Percentiles rank a stretch among this genome's conserved stretches.
Evolutionary conservation across 2,797 vertebrate genomes (phyloP).

Genomic region (Crenichthys baileyi): DNA sequence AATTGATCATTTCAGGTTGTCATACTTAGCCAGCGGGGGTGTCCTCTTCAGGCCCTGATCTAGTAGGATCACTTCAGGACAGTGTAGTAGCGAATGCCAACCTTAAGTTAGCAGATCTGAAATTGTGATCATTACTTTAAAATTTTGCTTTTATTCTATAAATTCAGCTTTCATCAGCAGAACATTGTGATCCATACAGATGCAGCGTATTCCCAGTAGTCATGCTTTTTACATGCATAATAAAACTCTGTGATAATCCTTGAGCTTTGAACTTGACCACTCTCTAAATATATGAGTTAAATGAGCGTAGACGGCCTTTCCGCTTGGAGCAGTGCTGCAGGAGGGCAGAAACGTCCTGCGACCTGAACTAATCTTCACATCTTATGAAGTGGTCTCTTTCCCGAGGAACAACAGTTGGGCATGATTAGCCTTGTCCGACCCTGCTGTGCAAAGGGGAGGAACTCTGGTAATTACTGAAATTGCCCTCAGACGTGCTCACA

Average conservation of each 20-base stretch:
- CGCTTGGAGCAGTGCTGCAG: constrained; percentile 31
- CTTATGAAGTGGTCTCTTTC: constrained; percentile 61
- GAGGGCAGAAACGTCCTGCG: constrained; percentile 66
- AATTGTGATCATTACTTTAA: not conserved
- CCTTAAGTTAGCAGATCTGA: not conserved
- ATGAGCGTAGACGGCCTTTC: constrained; percentile 23
- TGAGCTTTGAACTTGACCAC: not conserved
- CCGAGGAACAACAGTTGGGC: constrained; percentile 62
- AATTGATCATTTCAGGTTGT: constrained; percentile 4
- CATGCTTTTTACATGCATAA: not conserved
- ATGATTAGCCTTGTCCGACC: constrained; percentile 60
- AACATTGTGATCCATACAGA: not conserved
- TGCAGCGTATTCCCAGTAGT: not conserved
- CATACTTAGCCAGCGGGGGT: constrained; percentile 73
- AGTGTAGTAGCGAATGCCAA: not conserved
- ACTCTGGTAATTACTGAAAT: constrained; percentile 51
- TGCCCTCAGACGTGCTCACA: constrained; percentile 17
- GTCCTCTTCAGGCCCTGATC: constrained; percentile 33
- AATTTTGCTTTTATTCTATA: not conserved
- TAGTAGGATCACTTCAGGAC: not conserved
- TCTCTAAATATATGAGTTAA: not conserved
- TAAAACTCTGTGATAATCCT: not conserved
- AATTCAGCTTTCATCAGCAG: not conserved
- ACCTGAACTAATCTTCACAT: constrained; percentile 60
- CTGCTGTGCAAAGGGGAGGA: constrained; percentile 60